Conservation (phyloP, 2,888 invertebrate genomes). For the Epinotia demarniana region DNA sequence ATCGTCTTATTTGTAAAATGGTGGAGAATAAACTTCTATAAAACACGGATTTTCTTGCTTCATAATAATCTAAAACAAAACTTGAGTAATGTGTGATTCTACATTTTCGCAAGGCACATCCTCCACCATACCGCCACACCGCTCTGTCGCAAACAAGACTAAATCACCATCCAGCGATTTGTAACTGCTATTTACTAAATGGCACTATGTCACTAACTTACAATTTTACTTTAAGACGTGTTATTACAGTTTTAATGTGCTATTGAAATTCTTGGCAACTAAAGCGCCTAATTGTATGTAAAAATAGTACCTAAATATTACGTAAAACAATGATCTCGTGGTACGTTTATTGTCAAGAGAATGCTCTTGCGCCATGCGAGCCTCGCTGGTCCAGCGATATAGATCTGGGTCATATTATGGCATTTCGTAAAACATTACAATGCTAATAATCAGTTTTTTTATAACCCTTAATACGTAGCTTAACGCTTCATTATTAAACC, state of each 20-base stretch:
- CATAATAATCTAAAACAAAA: conserved; percentile 44
- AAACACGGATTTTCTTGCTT: neutral
- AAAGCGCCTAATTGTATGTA: conserved; percentile 32
- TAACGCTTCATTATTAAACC: conserved; percentile 55
- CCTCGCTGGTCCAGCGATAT: conserved; percentile 63
- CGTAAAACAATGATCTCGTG: conserved; percentile 70
- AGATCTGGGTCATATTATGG: conserved; percentile 75
- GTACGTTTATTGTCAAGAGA: conserved; percentile 73
- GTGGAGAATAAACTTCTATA: neutral
- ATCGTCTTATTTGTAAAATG: neutral
- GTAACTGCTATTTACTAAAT: conserved; percentile 52
- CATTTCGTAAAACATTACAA: conserved; percentile 74
- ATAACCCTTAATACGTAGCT: conserved; percentile 37
- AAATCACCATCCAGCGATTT: conserved; percentile 48
- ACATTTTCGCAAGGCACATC: conserved; percentile 51
- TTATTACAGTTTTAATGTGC: conserved; percentile 31
- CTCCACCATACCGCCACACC: conserved; percentile 37
- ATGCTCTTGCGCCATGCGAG: conserved; percentile 45
- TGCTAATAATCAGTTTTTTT: conserved; percentile 60
- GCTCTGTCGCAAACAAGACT: conserved; percentile 48
- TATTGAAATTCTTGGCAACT: conserved; percentile 28
- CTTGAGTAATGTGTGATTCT: conserved; percentile 51
- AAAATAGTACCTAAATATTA: conserved; percentile 50
- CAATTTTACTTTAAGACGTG: conserved; percentile 35
- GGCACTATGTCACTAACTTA: conserved; percentile 30